Conservation (phyloP, 2,113 vertebrate species). For the Brachirus orientalis region DNA sequence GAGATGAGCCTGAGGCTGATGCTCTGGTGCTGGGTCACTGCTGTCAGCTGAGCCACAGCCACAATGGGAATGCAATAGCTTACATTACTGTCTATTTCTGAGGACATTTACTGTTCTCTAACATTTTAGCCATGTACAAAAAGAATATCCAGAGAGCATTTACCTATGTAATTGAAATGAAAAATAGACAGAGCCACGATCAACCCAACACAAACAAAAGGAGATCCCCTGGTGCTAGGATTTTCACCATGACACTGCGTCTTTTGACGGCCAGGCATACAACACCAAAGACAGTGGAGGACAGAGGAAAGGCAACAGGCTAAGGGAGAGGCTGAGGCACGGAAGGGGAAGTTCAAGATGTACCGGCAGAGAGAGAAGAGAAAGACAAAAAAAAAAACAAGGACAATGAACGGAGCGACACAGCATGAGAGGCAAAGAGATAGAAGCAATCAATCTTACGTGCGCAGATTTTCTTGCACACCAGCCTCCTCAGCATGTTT, state of each 20-base stretch:
- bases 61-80: conserved; percentile 4
- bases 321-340: neutral
- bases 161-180: too few relatives aligned
- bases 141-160: neutral
- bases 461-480: conserved; percentile 85
- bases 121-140: neutral
- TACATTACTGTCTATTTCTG: neutral
- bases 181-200: neutral
- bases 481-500: conserved; percentile 85
- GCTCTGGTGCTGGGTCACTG: neutral
- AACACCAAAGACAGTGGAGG: neutral
- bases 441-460: conserved; percentile 73
- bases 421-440: neutral
- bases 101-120: neutral
- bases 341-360: neutral
- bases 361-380: neutral
- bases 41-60: neutral
- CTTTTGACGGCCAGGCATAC: neutral
- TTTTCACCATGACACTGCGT: conserved; percentile 23
- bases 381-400: neutral
- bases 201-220: neutral
- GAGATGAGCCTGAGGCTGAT: conserved; percentile 34
- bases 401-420: too few relatives aligned
- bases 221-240: neutral
- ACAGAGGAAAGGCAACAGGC: conserved; percentile 45